Evolutionary conservation across 2,888 invertebrate genomes (phyloP).

Genomic region (Nephrotoma appendiculata): DNA sequence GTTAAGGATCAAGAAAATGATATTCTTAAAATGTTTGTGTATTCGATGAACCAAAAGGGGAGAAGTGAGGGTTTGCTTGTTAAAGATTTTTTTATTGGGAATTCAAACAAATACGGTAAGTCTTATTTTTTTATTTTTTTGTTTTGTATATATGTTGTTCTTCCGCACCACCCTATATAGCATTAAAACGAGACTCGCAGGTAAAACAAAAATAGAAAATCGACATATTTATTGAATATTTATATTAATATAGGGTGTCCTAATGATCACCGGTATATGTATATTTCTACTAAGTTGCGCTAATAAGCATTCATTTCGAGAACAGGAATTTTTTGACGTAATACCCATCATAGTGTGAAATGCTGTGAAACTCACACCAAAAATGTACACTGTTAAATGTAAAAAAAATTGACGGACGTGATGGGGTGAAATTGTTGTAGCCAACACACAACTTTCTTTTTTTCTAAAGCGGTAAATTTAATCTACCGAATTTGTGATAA

Average conservation of each 20-base stretch:
- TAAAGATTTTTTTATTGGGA: conserved; percentile 9
- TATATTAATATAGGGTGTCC: neutral
- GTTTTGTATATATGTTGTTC: neutral
- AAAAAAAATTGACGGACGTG: too few relatives aligned
- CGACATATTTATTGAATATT: neutral
- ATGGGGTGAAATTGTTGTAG: too few relatives aligned
- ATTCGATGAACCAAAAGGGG: conserved; percentile 9
- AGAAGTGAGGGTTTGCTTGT: conserved; percentile 7
- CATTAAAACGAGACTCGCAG: neutral
- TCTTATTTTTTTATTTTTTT: neutral
- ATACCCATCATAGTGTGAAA: too few relatives aligned
- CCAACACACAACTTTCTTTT: too few relatives aligned
- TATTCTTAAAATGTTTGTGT: conserved; percentile 7
- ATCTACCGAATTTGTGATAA: too few relatives aligned
- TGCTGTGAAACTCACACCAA: too few relatives aligned
- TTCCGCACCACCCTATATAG: neutral
- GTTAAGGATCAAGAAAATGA: conserved; percentile 8
- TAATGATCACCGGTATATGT: too few relatives aligned
- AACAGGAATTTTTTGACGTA: too few relatives aligned
- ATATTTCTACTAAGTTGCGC: too few relatives aligned
- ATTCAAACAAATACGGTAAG: conserved; percentile 6
- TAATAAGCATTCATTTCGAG: too few relatives aligned
- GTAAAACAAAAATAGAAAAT: neutral
- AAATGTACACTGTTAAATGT: too few relatives aligned
- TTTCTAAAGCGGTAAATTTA: too few relatives aligned